These are phyloP conservation scores for Myotis vivesi DNA, from an alignment of 2,797 vertebrate genomes.

Conservation along the genomic window DNA sequence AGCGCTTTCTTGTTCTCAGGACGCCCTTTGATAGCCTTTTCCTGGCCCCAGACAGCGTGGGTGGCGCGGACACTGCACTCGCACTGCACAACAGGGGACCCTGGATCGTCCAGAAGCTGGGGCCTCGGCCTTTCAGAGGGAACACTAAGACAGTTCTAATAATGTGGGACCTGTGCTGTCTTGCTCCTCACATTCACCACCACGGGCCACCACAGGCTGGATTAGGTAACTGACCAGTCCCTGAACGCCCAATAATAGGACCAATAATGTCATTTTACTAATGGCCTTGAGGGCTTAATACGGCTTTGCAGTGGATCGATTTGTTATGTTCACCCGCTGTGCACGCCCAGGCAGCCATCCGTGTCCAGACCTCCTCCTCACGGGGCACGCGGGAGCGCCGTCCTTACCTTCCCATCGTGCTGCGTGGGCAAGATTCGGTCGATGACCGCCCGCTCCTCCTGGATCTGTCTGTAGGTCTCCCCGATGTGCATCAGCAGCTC, in stretches of 20 bases:
- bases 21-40: neutral
- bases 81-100: neutral
- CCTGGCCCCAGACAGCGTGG: neutral
- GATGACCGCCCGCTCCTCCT: conserved; percentile 89
- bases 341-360: neutral
- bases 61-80: neutral
- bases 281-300: neutral
- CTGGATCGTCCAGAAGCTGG: neutral
- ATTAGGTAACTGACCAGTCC: neutral
- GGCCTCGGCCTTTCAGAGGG: neutral
- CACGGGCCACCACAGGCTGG: neutral
- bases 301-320: neutral
- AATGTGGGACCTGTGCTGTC: neutral
- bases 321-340: neutral
- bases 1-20: neutral
- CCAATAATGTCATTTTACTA: neutral
- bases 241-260: neutral
- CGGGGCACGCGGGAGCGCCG: neutral
- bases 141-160: neutral
- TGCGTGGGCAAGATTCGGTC: conserved; percentile 84
- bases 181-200: neutral
- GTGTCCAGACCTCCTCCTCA: no score
- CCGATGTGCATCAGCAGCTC: conserved; percentile 90
- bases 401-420: conserved; percentile 87
- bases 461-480: conserved; percentile 86